Evolutionary conservation across 2,113 vertebrate genomes (phyloP).

Genomic region (Chauna torquata): DNA sequence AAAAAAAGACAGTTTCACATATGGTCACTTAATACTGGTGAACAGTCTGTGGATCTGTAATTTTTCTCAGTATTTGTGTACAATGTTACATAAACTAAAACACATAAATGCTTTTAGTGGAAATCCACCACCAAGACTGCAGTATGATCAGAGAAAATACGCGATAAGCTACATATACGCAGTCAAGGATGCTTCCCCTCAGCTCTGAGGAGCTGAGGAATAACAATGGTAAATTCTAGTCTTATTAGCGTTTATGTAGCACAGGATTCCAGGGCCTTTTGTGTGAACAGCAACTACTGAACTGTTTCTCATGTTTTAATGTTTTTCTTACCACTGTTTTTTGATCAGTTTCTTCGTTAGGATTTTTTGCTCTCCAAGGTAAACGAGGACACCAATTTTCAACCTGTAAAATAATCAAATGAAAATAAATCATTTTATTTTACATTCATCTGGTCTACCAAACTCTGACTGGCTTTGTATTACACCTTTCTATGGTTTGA

Average conservation of each 20-base stretch:
- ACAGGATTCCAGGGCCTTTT: not conserved
- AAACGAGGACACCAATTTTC: slow-evolving; percentile 99
- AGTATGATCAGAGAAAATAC: not conserved
- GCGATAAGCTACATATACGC: not conserved
- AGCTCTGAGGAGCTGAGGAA: not conserved
- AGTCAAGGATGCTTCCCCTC: not conserved
- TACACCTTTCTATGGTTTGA: not conserved
- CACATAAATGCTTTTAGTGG: not conserved
- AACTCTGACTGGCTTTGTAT: not conserved
- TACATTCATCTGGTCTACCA: not conserved
- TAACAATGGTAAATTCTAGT: not conserved
- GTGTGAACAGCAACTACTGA: not conserved
- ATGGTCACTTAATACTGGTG: not conserved
- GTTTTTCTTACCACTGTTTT: slow-evolving; percentile 83
- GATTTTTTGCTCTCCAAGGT: slow-evolving; percentile 90
- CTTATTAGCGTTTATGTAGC: not conserved
- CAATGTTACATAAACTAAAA: not conserved
- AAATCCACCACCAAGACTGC: not conserved
- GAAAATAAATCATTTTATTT: not conserved
- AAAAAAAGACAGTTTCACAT: not conserved
- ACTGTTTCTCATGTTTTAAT: not conserved
- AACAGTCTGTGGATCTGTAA: not conserved
- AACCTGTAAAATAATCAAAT: slow-evolving; percentile 81
- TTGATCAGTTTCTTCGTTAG: slow-evolving; percentile 86
- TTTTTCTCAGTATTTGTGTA: not conserved